These are phyloP conservation scores for Melieria picta DNA, from an alignment of 2,888 invertebrate genomes.

Conservation along the genomic window DNA sequence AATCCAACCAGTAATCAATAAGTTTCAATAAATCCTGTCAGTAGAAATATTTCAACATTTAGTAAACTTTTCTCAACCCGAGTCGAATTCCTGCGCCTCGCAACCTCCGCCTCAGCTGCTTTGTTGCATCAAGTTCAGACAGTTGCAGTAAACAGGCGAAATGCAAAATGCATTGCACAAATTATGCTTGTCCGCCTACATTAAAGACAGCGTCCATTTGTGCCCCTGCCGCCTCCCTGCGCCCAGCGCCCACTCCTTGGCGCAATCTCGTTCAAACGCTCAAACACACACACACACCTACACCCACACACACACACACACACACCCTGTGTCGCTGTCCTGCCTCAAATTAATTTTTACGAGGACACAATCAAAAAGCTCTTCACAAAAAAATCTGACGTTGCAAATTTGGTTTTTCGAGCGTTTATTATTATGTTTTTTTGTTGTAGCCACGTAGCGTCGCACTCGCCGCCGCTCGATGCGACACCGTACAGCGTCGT, in stretches of 20 bases:
- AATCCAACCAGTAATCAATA: too few relatives aligned
- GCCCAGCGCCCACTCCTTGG: not conserved
- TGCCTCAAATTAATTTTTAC: conserved; percentile 36
- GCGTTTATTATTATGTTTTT: not conserved
- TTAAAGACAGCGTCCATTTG: too few relatives aligned
- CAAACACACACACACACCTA: not conserved
- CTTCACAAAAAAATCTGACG: conserved; percentile 60
- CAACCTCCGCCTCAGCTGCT: too few relatives aligned
- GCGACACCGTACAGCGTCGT: not conserved
- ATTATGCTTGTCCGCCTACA: too few relatives aligned
- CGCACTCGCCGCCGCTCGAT: conserved; percentile 1
- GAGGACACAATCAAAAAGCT: conserved; percentile 52
- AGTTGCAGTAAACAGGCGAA: too few relatives aligned
- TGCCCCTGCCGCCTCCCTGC: not conserved
- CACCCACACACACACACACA: not conserved
- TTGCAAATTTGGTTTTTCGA: conserved; percentile 62
- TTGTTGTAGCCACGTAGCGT: conserved; percentile 2
- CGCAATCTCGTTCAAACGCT: not conserved
- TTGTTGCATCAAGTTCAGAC: too few relatives aligned
- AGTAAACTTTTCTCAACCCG: too few relatives aligned
- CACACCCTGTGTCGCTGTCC: not conserved
- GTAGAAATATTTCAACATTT: too few relatives aligned
- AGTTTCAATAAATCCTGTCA: too few relatives aligned
- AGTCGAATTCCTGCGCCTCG: too few relatives aligned
- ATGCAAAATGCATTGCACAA: too few relatives aligned